Evolutionary conservation across 30 jellyfish, hydroid and myxozoan species (phyloP), one percentile per base, ranked within the genome.

Genomic region (Nemopilema nomurai): DNA sequence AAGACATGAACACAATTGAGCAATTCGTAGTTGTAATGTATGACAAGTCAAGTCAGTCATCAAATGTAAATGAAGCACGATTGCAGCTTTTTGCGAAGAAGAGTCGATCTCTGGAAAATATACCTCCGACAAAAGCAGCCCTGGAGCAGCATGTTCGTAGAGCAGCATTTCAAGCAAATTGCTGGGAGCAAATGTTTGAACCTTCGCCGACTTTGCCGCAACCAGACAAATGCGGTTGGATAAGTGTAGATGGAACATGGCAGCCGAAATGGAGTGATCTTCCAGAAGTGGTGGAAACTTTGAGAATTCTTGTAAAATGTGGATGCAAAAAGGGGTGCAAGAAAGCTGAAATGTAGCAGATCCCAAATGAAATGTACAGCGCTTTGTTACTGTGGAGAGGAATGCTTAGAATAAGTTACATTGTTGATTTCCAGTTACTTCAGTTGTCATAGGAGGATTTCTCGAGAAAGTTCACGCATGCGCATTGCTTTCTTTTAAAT

Each of bases 211-310:
- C 77, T 22, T 77, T 77, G 62, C 52, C 62, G 57, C 57, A 52
- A 28, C 87, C 87, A 1, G 87, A 77, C 78, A 51, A 77, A 28
- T 77, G 83, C 83, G 77, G 77, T 22, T 77, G 87, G 87, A 77
- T 26, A 49, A 49, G 28, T 76, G 64, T 20, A 49, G 77, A 77
- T 19, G 87, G 87, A 20, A 76, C 18, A 49, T 77, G 87, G 87
- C 87, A 77, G 41, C 87, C 87, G 62, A 77, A 51, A 77, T 77
- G 87, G 76, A 77, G 78, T 3, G 78, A 77, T 77, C 62, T 77
- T 16, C 87, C 76, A 76, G 86, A 76, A 76, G 86, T 76, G 51
- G 76, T 76, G 51, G 86, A 49, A 31, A 76, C 86, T 76, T 29
- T 76, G 52, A 16, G 79, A 77, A 76, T 76, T 76, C 86, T 76